phyloP scores from a whole-genome alignment of 2,888 invertebrate genomes.

The Callyntrura sp. region DNA sequence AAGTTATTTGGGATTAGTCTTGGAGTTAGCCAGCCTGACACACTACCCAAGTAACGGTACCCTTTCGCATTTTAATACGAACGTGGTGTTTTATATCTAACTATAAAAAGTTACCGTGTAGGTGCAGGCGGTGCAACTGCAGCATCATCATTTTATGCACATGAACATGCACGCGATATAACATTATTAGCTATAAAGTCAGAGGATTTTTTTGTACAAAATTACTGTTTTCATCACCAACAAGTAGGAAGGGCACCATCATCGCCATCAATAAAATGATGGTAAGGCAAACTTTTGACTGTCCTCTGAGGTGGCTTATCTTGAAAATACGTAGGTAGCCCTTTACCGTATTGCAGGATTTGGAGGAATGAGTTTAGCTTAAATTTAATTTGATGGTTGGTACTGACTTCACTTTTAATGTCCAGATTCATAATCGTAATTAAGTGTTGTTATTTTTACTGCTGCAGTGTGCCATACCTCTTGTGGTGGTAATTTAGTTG shows the following conservation, averaged over 20 bases:
- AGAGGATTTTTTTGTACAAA: too few species aligned
- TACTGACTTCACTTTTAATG: too few species aligned
- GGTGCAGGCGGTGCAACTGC: background rate
- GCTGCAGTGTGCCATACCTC: background rate
- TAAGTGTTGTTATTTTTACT: background rate
- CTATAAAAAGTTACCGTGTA: too few species aligned
- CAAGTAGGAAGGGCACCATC: conserved; percentile 51
- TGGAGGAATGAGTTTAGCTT: background rate
- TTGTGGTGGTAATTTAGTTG: too few species aligned
- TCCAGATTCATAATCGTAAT: conserved; percentile 23
- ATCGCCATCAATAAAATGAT: conserved; percentile 13
- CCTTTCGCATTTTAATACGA: conserved; percentile 58
- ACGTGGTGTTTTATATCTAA: conserved; percentile 13
- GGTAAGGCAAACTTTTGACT: conserved; percentile 15
- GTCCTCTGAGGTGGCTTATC: background rate
- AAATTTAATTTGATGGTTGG: background rate
- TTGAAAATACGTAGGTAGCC: too few species aligned
- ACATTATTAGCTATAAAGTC: background rate
- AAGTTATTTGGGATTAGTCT: background rate
- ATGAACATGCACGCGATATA: background rate
- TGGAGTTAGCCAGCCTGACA: conserved; percentile 73
- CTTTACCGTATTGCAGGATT: background rate
- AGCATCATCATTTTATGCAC: conserved; percentile 8
- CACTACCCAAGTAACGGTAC: conserved; percentile 78
- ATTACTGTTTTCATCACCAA: conserved; percentile 19